phyloP scores from a whole-genome alignment of 1,140 invertebrate genomes.

The Panagrolaimus sp. region DNA sequence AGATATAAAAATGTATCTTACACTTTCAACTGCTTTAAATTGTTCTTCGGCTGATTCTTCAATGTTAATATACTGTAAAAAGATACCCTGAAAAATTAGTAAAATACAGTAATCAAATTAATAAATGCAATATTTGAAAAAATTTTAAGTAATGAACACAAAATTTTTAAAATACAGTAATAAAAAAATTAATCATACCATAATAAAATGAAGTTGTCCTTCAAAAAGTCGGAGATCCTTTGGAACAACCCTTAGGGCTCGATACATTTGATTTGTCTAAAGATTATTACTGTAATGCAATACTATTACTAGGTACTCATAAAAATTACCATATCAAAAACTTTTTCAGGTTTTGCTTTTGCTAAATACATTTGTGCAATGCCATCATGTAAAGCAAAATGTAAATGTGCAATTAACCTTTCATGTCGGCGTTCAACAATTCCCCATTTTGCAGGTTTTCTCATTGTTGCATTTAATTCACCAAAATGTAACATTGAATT shows the following conservation, averaged over 20 bases:
- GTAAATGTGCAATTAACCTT: slow-evolving; percentile 10
- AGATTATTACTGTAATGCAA: not conserved
- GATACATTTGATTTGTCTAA: slow-evolving; percentile 13
- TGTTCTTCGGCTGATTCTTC: not conserved
- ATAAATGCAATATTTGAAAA: no score
- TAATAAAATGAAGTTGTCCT: slow-evolving; percentile 8
- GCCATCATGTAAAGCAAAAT: slow-evolving; percentile 10
- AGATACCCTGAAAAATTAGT: not conserved
- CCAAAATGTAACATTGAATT: not conserved
- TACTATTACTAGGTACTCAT: not conserved
- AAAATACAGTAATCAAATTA: not conserved
- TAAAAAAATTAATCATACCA: not conserved
- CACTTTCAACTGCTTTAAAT: not conserved
- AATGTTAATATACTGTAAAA: not conserved
- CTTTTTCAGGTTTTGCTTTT: slow-evolving; percentile 4
- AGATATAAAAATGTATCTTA: no score
- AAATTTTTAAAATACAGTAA: no score
- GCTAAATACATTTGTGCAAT: slow-evolving; percentile 14
- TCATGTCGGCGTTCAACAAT: slow-evolving; percentile 1
- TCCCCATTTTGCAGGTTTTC: not conserved
- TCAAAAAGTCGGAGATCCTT: slow-evolving; percentile 4
- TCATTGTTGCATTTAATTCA: not conserved
- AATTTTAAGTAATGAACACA: not conserved
- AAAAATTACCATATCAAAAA: slow-evolving; percentile 14
- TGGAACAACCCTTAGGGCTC: not conserved